These are phyloP conservation scores for Thyatira batis DNA, from an alignment of 2,888 invertebrate genomes.

Conservation along the genomic window DNA sequence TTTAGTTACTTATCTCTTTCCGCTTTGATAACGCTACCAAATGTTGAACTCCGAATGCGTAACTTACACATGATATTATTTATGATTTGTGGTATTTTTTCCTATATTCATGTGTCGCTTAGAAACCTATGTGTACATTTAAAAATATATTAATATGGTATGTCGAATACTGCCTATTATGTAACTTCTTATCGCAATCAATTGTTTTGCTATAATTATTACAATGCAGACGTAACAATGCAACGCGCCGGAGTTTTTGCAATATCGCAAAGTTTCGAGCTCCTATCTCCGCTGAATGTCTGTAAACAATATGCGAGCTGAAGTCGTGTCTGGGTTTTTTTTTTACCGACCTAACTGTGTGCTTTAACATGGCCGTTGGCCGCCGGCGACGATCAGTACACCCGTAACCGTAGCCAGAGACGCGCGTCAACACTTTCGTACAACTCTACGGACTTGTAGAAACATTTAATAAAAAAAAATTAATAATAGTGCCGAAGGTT, in stretches of 20 bases:
- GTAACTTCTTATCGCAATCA: not conserved
- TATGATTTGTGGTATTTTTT: not conserved
- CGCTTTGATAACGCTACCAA: not conserved
- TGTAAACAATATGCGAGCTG: constrained; percentile 49
- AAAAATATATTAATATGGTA: not conserved
- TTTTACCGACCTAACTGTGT: constrained; percentile 63
- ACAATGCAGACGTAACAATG: not conserved
- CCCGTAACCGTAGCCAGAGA: constrained; percentile 61
- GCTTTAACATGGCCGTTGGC: constrained; percentile 70
- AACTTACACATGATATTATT: not conserved
- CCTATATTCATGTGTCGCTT: too few relatives aligned
- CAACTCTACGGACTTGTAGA: constrained; percentile 35
- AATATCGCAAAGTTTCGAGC: constrained; percentile 3
- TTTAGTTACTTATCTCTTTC: not conserved
- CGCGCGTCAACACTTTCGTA: constrained; percentile 55
- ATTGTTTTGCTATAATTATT: not conserved
- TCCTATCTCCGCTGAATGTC: constrained; percentile 21
- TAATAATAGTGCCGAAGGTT: constrained; percentile 34
- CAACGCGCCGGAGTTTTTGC: not conserved
- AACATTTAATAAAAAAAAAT: constrained; percentile 30
- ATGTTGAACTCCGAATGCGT: too few relatives aligned
- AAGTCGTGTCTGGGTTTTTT: constrained; percentile 53
- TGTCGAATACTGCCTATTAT: not conserved
- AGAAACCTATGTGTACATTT: not conserved
- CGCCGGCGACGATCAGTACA: constrained; percentile 62